Percentiles rank a stretch among this genome's conserved stretches.
These are phyloP conservation scores for Hiodon tergisus DNA, from an alignment of 2,113 vertebrate species.

Conservation along the genomic window DNA sequence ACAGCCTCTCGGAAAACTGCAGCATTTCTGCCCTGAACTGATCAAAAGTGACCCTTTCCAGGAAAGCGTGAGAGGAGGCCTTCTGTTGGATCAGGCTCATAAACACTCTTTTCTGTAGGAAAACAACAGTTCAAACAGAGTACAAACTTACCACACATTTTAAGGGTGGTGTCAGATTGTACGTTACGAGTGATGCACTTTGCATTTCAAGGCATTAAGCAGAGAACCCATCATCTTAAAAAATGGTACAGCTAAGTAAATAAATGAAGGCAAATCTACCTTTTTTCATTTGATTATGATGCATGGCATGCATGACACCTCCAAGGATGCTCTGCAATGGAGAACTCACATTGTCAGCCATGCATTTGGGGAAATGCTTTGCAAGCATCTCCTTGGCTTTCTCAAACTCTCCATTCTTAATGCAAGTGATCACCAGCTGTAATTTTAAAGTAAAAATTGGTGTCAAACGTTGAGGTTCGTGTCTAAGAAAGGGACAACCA, in stretches of 20 bases:
- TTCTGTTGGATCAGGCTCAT: slow-evolving; percentile 63
- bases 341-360: slow-evolving; percentile 66
- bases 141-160: neutral
- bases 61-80: slow-evolving; percentile 58
- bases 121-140: neutral
- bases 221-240: too few relatives aligned
- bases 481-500: neutral
- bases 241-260: neutral
- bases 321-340: neutral
- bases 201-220: neutral
- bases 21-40: slow-evolving; percentile 71
- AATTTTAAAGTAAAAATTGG: slow-evolving; percentile 31
- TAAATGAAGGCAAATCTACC: neutral
- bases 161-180: too few relatives aligned
- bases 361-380: slow-evolving; percentile 63
- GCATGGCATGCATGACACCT: neutral
- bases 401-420: slow-evolving; percentile 72
- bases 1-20: slow-evolving; percentile 61
- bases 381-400: slow-evolving; percentile 70
- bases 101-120: slow-evolving; percentile 64
- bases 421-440: slow-evolving; percentile 74
- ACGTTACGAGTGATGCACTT: too few relatives aligned
- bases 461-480: slow-evolving; percentile 9
- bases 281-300: too few relatives aligned
- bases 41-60: slow-evolving; percentile 67